Evolutionary conservation across 2,888 invertebrate species (phyloP).

Genomic region (Electrophaes corylata): DNA sequence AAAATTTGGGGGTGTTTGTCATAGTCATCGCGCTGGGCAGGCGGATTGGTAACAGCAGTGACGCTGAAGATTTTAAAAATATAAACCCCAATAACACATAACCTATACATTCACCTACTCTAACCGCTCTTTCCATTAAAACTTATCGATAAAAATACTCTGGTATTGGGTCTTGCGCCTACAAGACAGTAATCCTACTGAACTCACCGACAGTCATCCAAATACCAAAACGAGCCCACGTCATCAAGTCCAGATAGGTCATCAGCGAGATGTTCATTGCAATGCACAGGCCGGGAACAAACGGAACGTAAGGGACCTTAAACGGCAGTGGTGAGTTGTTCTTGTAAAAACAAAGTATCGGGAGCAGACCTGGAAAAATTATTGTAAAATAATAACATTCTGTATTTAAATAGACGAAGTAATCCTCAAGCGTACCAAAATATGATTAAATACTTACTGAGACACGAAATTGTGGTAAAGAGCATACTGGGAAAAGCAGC

Average conservation of each 20-base stretch:
- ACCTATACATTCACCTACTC: too few species aligned
- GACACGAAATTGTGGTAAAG: conserved; percentile 4
- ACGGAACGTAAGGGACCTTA: conserved; percentile 92
- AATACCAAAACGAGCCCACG: conserved; percentile 93
- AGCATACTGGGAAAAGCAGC: conserved; percentile 13
- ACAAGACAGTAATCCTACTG: background rate
- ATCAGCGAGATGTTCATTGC: conserved; percentile 92
- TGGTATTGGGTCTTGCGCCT: background rate
- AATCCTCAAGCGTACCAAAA: too few species aligned
- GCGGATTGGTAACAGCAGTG: too few species aligned
- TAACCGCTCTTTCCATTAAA: background rate
- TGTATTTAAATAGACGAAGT: too few species aligned
- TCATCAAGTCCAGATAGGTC: conserved; percentile 91
- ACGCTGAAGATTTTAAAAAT: too few species aligned
- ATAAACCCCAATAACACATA: too few species aligned
- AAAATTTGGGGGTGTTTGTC: too few species aligned
- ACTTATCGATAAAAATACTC: background rate
- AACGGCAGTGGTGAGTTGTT: conserved; percentile 88
- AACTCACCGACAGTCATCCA: conserved; percentile 92
- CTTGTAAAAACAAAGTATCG: conserved; percentile 91
- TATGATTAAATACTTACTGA: conserved; percentile 22
- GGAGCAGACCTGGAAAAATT: conserved; percentile 83
- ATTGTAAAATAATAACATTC: background rate
- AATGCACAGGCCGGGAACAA: conserved; percentile 91
- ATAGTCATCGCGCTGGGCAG: too few species aligned